Evolutionary conservation across 2,113 vertebrate genomes (phyloP), one percentile per base, ranked within the genome.

Genomic region (Hydropotes inermis): DNA sequence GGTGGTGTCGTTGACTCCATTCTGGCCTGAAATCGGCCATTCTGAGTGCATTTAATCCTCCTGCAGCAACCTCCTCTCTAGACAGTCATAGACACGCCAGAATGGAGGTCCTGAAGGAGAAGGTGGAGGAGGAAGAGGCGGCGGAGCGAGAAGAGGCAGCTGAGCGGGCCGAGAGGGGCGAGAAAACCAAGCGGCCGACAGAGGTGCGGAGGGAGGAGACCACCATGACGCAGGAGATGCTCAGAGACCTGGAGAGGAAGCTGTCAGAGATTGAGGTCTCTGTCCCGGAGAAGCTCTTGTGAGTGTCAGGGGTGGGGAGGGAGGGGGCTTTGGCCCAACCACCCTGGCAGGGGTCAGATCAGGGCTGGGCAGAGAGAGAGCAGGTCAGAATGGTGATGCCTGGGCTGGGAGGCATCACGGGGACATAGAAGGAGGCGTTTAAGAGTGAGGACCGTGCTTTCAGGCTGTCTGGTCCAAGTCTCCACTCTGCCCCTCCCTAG

Each of bases 51-150:
- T 60, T 30, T 39, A 0, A 33, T 52, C 36, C 70, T 94, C 43
- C 84, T 27, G 6, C 67, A 89, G 96, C 25, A 17, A 27, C 36
- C 1, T 50, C 4, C 0, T 19, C 79, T 67, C 47, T 1, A 28
- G 88, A 36, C 33, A 43, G 33, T 74, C 54, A 12, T 89, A 82
- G 78, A 43, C 43, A 0, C 0, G 1, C 78, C n/a, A 54, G 36
- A 6, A 98, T 98, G 98, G 98, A 98, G 95, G 97, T 98, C 43
- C 96, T 98, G 74, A 98, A 19, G 45, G 98, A 98, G 67, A 98
- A 94, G 33, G 93, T 97, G 27, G 98, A 98, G 61, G 94, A 97
- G 70, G 97, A 97, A 60, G 97, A 97, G 97, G 97, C 17, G 0
- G 96, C 97, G 0, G 91, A 98, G 95, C 54, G 81, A 33, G 96